Percentiles rank a stretch among this genome's conserved stretches.
phyloP scores from a whole-genome alignment of 2,113 vertebrate genomes.

The Tympanuchus pallidicinctus region DNA sequence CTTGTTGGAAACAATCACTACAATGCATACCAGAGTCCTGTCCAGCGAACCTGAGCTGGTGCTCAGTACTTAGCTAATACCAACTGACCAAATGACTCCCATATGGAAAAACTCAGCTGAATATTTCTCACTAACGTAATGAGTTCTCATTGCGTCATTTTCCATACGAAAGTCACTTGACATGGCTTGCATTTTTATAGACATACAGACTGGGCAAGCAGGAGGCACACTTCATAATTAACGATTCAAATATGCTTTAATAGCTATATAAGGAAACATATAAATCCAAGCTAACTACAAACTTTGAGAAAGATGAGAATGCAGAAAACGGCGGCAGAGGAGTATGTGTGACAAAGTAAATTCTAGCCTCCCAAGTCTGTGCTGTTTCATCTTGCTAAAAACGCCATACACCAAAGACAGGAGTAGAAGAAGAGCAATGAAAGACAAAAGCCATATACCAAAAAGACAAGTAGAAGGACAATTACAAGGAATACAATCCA shows the following conservation, averaged over 20 bases:
- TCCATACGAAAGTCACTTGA: not conserved
- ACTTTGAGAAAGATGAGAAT: not conserved
- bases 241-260: not conserved
- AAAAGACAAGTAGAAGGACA: not conserved
- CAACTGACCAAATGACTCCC: conserved; percentile 53
- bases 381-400: not conserved
- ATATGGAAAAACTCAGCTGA: conserved; percentile 50
- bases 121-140: not conserved
- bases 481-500: not conserved
- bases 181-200: not conserved
- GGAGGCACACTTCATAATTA: not conserved
- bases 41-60: conserved; percentile 48
- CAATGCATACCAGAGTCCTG: conserved; percentile 44
- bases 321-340: not conserved
- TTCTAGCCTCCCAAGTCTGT: not conserved
- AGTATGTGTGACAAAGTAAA: not conserved
- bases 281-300: not conserved
- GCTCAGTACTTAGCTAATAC: not conserved
- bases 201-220: not conserved
- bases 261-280: not conserved
- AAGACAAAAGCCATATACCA: not conserved
- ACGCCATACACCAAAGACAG: not conserved
- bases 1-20: conserved; percentile 65
- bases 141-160: not conserved
- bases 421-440: not conserved